Conservation (phyloP, 2,888 invertebrate genomes). For the Spilarctia lutea region DNA sequence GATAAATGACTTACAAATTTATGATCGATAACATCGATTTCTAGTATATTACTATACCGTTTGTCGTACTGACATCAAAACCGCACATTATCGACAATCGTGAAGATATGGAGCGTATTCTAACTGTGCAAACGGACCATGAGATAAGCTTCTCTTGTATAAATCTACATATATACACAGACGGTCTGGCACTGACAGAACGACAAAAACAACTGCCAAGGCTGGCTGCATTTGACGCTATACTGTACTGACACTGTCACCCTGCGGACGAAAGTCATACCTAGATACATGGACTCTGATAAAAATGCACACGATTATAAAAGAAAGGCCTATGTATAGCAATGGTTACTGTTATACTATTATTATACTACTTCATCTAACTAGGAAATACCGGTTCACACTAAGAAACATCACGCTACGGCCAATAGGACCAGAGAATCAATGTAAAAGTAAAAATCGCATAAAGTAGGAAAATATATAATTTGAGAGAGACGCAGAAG, state of each 20-base stretch:
- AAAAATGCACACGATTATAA: background rate
- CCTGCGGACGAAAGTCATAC: background rate
- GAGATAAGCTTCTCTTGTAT: constrained; percentile 79
- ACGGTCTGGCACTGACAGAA: constrained; percentile 62
- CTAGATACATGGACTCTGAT: background rate
- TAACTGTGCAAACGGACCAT: constrained; percentile 75
- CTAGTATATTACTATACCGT: constrained; percentile 28
- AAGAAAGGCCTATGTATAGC: too few relatives aligned
- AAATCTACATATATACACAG: constrained; percentile 75
- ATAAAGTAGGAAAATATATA: too few relatives aligned
- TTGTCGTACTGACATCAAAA: constrained; percentile 59
- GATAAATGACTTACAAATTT: background rate
- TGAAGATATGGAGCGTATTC: constrained; percentile 72
- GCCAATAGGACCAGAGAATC: too few relatives aligned
- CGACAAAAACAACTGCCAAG: constrained; percentile 67
- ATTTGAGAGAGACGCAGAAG: too few relatives aligned
- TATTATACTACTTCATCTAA: too few relatives aligned
- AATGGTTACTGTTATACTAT: too few relatives aligned
- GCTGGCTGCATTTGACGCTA: background rate
- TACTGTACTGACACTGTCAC: background rate
- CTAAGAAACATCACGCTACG: too few relatives aligned
- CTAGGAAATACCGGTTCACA: too few relatives aligned
- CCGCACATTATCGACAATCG: constrained; percentile 67
- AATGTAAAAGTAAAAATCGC: too few relatives aligned
- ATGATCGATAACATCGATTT: background rate